Conservation (phyloP, 2,113 vertebrate genomes). For the Synodontis membranacea region DNA sequence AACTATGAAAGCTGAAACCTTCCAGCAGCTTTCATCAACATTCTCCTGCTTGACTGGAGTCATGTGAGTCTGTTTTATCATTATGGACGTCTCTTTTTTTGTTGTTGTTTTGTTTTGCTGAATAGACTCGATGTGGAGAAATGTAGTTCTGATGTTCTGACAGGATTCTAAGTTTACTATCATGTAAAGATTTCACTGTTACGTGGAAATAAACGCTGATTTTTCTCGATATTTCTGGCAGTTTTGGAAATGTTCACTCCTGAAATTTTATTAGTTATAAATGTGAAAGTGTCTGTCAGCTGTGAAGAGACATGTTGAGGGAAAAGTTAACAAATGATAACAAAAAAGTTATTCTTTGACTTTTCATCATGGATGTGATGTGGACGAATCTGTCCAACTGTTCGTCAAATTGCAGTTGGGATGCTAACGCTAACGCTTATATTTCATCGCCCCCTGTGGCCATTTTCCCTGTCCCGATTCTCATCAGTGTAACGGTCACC, state of each 20-base stretch:
- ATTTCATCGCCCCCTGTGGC: constrained; percentile 62
- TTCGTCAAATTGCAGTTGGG: constrained; percentile 72
- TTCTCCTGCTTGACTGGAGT: not conserved
- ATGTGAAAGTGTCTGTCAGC: not conserved
- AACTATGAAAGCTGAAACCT: not conserved
- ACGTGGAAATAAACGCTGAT: not conserved
- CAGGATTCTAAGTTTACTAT: not conserved
- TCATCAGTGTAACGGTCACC: constrained; percentile 82
- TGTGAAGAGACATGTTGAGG: not conserved
- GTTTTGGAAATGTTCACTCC: not conserved
- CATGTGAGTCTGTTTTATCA: not conserved
- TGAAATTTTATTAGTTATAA: not conserved
- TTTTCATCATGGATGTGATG: constrained; percentile 76
- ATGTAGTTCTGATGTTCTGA: not conserved
- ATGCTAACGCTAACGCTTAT: constrained; percentile 59
- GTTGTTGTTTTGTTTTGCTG: not conserved
- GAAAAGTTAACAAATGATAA: not conserved
- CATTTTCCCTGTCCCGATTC: constrained; percentile 85
- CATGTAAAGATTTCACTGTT: not conserved
- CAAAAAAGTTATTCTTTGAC: constrained; percentile 43
- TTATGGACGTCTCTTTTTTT: not conserved
- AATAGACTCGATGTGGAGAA: not conserved
- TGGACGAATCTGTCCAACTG: constrained; percentile 68
- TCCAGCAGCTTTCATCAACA: not conserved
- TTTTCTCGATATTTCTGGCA: not conserved